Evolutionary conservation across 1,140 invertebrate species (phyloP), one percentile per base, ranked within the genome.

Genomic region (Coptotermes formosanus): DNA sequence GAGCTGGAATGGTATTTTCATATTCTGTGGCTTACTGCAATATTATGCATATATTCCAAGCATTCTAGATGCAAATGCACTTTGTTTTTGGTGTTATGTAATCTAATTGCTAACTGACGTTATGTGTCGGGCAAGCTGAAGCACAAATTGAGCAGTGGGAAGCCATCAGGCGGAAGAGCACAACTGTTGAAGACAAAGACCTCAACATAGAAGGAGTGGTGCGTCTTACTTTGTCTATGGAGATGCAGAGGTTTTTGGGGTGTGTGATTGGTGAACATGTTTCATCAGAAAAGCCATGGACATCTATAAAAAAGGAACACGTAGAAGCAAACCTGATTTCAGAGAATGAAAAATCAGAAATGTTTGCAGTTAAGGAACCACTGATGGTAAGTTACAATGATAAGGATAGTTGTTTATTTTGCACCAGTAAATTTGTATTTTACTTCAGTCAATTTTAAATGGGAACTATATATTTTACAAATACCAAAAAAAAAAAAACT

Each of bases 211-310:
- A 93, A 88, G 82, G 89, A 90, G 88, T 90, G 88, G 84, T 86
- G 89, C 64, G 90, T 90, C 21, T 69, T 69, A 85, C 89, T 87
- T 69, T 93, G 32, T 90, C 91, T 3, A 88, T 90, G 8, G 44
- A 90, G 7, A 92, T 91, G 21, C 93, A 93, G 86, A 92, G 92
- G 86, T 89, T 91, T 0, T 82, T 93, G 11, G 91, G 91, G 25
- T 93, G 92, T 87, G 90, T 91, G 7, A 89, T 92, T 69, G 92
- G 91, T 19, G 91, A 92, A 86, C 88, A 93, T 86, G 92, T 96
- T 0, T 95, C 93, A 0, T 93, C 94, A 21, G 95, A 96, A 89
- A 94, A 93, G 89, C 95, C 95, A 2, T 96, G 95, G 95, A 94
- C 93, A 83, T 91, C 91, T 85, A 90, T 96, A 0, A 91, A 90